Percentiles rank a stretch among this genome's conserved stretches.
These are phyloP conservation scores for Meandrina meandrites DNA, from an alignment of 92 coral and sea anemone species.

Conservation along the genomic window DNA sequence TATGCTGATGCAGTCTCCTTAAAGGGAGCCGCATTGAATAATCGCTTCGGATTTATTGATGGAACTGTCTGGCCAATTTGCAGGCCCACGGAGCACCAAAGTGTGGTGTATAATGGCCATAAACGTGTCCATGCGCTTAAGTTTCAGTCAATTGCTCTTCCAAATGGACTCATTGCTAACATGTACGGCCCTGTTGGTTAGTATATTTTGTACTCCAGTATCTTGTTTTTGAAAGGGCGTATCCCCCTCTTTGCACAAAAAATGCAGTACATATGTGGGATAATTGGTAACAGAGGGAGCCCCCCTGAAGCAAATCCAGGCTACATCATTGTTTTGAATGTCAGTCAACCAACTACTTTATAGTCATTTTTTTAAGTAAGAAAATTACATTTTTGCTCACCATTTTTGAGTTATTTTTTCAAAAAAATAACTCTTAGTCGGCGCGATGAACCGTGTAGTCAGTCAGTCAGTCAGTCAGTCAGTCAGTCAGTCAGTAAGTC, in stretches of 20 bases:
- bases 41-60: conserved; percentile 33
- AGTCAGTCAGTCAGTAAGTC: too few species aligned
- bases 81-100: conserved; percentile 14
- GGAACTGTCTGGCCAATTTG: conserved; percentile 30
- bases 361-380: too few species aligned
- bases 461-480: too few species aligned
- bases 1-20: conserved; percentile 42
- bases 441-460: too few species aligned
- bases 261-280: conserved; percentile 22
- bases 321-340: conserved; percentile 21
- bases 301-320: conserved; percentile 26
- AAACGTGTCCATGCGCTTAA: conserved; percentile 23
- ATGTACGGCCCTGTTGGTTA: conserved; percentile 25
- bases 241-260: background rate
- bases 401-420: too few species aligned
- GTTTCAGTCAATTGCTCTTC: conserved; percentile 27
- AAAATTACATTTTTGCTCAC: conserved; percentile 18
- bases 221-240: conserved; percentile 2
- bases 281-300: conserved; percentile 20
- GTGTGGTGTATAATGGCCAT: conserved; percentile 25
- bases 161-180: conserved; percentile 24
- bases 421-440: too few species aligned
- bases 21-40: conserved; percentile 30
- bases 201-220: conserved; percentile 7
- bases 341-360: conserved; percentile 22